Conservation (phyloP, 2,888 invertebrate genomes). For the Atethmia centrago region DNA sequence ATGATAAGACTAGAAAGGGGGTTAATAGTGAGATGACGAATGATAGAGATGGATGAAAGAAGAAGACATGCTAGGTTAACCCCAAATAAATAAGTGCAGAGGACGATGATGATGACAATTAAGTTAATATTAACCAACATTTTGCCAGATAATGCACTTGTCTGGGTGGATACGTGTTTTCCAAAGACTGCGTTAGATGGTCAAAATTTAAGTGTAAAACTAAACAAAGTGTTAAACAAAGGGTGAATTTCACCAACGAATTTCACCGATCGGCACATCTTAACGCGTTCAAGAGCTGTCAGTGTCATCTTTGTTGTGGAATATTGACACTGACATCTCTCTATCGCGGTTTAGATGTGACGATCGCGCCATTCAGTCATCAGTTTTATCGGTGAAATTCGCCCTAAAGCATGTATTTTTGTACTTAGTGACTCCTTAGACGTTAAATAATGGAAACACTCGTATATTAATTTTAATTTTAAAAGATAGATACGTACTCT, state of each 20-base stretch:
- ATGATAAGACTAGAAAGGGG: background rate
- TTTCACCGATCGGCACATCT: background rate
- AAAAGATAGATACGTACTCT: background rate
- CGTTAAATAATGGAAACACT: conserved; percentile 6
- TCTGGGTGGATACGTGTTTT: background rate
- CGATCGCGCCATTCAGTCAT: background rate
- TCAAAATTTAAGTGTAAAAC: background rate
- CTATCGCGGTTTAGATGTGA: background rate
- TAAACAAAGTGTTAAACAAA: conserved; percentile 6
- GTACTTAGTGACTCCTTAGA: background rate
- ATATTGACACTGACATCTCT: background rate
- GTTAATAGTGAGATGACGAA: background rate
- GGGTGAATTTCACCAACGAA: background rate
- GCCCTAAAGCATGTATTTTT: conserved; percentile 29
- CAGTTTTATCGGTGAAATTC: background rate
- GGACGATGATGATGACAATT: background rate
- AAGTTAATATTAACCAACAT: background rate
- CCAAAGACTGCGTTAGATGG: conserved; percentile 8
- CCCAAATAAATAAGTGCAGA: background rate
- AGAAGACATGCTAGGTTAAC: background rate
- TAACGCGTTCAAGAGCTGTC: background rate
- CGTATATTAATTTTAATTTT: background rate
- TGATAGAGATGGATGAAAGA: background rate
- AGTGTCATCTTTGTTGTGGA: background rate
- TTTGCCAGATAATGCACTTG: background rate